Base-by-base conservation (phyloP, 2,113 vertebrate species). In the Cranoglanis bouderius region DNA sequence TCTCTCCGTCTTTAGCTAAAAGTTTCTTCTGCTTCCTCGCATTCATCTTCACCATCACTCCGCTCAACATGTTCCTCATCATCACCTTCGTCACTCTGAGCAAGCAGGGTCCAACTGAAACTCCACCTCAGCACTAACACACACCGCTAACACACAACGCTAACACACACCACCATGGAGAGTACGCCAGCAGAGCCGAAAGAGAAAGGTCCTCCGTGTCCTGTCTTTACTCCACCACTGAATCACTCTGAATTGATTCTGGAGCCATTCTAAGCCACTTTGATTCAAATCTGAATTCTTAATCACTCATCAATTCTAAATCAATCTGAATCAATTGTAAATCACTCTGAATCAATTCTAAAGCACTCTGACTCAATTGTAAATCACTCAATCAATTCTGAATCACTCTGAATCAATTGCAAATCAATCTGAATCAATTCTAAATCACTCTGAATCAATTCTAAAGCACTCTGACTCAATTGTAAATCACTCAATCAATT, bases 1-100 rank as follows among this genome's bases (percentile, higher is more conserved):
- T n/a, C 24, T 84, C 14, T 65, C 82, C 26, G 3, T 57, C 53
- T 57, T 57, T 57, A 82, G 53, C 80, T 57, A 3, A 55, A 81
- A 84, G 32, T 59, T 29, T 63, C 40, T 84, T 43, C 57, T 84
- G 61, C 81, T 84, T 84, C 59, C 38, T 84, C 82, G n/a, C 59
- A 49, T 63, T 65, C 35, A 63, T 65, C 82, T 67, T 12, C 82
- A 32, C 7, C 26, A 49, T 59, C 81, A 82, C 43, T 29, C 26
- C 57, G 10, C 6, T 65, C 82, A 46, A 0, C 16, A 3, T 65
- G 24, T 16, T 43, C 59, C 26, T 49, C 77, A 80, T 63, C 82
- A 84, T 49, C 61, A 46, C n/a, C 59, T 46, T 84, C 40, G 65
- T 57, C 80, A 59, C 53, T 0, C 49, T 82, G 51, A 82, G 78